Conservation (phyloP, 2,797 vertebrate species). For the Anguilla megastoma region DNA sequence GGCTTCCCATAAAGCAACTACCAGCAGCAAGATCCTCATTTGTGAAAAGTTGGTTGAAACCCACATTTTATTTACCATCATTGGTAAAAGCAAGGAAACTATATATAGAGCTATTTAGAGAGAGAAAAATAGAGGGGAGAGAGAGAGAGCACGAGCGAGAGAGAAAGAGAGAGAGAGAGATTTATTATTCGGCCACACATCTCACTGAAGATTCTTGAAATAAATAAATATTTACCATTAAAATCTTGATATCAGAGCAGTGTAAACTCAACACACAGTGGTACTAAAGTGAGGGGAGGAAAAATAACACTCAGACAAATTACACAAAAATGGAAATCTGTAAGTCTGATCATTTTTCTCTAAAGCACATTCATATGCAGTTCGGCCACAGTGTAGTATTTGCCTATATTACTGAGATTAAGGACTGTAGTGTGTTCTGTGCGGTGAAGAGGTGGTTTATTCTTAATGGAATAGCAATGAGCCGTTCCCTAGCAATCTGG, state of each 20-base stretch:
- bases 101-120: too few species aligned
- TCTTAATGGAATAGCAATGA: slow-evolving; percentile 10
- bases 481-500: neutral
- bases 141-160: too few species aligned
- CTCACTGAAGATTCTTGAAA: neutral
- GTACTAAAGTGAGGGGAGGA: neutral
- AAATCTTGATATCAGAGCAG: neutral
- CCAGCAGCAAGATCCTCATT: neutral
- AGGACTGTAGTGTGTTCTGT: neutral
- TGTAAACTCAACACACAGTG: neutral
- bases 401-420: slow-evolving; percentile 16
- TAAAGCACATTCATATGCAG: neutral
- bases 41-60: neutral
- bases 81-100: neutral
- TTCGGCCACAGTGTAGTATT: neutral
- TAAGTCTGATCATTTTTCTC: neutral
- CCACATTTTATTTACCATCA: neutral
- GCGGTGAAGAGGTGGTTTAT: slow-evolving; percentile 3
- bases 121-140: too few species aligned
- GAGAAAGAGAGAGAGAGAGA: too few species aligned
- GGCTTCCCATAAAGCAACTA: neutral
- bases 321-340: slow-evolving; percentile 8
- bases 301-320: slow-evolving; percentile 1
- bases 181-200: neutral
- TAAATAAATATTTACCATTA: neutral